A percentile compares a stretch with the other conserved stretches of the same genome.
Evolutionary conservation across 64 coral and sea anemone species (phyloP).

Genomic region (Montipora cactus): DNA sequence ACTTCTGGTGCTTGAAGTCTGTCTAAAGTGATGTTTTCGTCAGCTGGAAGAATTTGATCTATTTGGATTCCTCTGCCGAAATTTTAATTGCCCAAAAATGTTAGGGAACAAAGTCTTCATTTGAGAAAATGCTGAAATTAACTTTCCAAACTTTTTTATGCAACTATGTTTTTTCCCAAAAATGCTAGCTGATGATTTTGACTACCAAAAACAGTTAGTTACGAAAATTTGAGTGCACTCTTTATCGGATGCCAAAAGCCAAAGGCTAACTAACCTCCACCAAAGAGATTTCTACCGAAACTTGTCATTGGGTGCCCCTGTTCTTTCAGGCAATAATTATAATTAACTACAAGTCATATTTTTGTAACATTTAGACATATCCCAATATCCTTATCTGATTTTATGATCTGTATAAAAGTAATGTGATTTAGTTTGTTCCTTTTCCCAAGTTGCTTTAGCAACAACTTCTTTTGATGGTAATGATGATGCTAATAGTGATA

Average conservation of each 20-base stretch:
- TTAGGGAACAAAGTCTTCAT: not conserved
- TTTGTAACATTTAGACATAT: conserved; percentile 8
- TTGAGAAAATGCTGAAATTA: conserved; percentile 7
- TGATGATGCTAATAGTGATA: not conserved
- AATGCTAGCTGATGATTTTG: not conserved
- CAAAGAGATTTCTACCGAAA: not conserved
- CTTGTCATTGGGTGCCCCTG: not conserved
- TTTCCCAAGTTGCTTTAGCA: conserved; percentile 14
- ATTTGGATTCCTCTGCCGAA: too few species aligned
- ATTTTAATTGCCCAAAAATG: too few species aligned
- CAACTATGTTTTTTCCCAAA: not conserved
- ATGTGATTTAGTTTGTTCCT: conserved; percentile 11
- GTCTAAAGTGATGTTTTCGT: too few species aligned
- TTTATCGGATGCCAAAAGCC: conserved; percentile 3
- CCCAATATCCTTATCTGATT: conserved; percentile 2
- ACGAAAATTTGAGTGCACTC: not conserved
- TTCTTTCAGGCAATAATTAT: conserved; percentile 19
- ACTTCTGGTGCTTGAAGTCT: too few species aligned
- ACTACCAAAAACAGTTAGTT: conserved; percentile 1
- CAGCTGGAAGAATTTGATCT: too few species aligned
- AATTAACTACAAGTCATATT: not conserved
- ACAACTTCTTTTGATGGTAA: conserved; percentile 3
- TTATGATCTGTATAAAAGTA: conserved; percentile 17
- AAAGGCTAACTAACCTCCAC: conserved; percentile 5
- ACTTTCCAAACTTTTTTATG: conserved; percentile 8